Evolutionary conservation across 2,888 invertebrate genomes (phyloP).

Genomic region (Dynastes grantii): DNA sequence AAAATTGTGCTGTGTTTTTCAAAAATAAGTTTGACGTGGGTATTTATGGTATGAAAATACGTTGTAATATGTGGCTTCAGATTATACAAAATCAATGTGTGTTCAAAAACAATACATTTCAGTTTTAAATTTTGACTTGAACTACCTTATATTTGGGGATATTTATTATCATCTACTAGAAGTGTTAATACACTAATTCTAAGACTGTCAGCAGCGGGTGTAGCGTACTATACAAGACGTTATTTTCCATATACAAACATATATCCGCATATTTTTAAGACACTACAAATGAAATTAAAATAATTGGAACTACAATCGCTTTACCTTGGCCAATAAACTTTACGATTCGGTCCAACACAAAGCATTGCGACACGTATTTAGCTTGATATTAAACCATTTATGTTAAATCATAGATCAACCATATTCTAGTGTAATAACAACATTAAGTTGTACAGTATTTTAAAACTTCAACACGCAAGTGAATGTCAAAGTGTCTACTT

Average conservation of each 20-base stretch:
- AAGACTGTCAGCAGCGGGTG: no score
- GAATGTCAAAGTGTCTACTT: constrained; percentile 3
- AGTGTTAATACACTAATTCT: no score
- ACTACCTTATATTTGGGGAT: no score
- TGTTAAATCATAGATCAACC: constrained; percentile 26
- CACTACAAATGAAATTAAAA: constrained; percentile 12
- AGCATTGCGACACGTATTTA: constrained; percentile 25
- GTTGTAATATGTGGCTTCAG: no score
- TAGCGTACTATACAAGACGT: constrained; percentile 6
- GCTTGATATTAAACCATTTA: constrained; percentile 8
- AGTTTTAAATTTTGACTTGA: no score
- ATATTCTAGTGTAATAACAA: neutral
- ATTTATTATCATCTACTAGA: no score
- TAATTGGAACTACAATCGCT: constrained; percentile 45
- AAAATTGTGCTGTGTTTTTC: no score
- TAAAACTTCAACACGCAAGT: constrained; percentile 6
- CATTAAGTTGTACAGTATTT: constrained; percentile 4
- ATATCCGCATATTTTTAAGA: constrained; percentile 40
- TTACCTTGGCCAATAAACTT: constrained; percentile 52
- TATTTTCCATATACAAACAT: neutral
- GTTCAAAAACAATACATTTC: no score
- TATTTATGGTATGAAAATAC: no score
- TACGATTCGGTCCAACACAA: constrained; percentile 26
- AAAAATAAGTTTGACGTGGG: no score
- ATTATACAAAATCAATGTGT: no score